Evolutionary conservation across 2,113 vertebrate genomes (phyloP).

Genomic region (Sphaerodactylus townsendi): DNA sequence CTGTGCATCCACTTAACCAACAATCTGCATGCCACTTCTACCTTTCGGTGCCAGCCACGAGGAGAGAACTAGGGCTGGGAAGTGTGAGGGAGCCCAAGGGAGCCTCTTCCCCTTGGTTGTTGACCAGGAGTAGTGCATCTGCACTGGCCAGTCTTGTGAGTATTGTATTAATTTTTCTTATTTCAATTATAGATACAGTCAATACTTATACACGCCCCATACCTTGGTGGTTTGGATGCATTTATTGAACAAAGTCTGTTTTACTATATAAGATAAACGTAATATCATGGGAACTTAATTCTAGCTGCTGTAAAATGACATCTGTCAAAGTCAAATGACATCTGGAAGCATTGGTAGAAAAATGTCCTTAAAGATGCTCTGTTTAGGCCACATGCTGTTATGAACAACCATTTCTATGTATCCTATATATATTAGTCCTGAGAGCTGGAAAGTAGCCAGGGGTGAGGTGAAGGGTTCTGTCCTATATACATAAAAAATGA

Average conservation of each 20-base stretch:
- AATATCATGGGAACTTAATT: slow-evolving; percentile 25
- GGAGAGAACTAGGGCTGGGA: not conserved
- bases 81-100: not conserved
- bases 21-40: not conserved
- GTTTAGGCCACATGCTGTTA: slow-evolving; percentile 21
- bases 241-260: not conserved
- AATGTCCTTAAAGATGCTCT: not conserved
- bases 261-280: slow-evolving; percentile 8
- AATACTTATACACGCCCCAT: not conserved
- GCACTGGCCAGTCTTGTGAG: not conserved
- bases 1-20: not conserved
- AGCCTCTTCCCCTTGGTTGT: not conserved
- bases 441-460: slow-evolving; percentile 10
- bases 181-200: slow-evolving; percentile 44
- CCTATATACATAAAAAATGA: not conserved
- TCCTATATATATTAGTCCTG: slow-evolving; percentile 12
- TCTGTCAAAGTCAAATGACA: slow-evolving; percentile 36
- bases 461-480: not conserved
- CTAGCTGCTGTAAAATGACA: slow-evolving; percentile 10
- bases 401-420: not conserved
- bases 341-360: slow-evolving; percentile 12
- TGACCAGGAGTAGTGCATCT: not conserved
- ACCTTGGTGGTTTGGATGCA: not conserved
- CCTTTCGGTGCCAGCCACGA: too few species aligned
- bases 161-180: slow-evolving; percentile 7